These are phyloP conservation scores for Diabrotica virgifera DNA, from an alignment of 1,140 invertebrate species.

Conservation along the genomic window DNA sequence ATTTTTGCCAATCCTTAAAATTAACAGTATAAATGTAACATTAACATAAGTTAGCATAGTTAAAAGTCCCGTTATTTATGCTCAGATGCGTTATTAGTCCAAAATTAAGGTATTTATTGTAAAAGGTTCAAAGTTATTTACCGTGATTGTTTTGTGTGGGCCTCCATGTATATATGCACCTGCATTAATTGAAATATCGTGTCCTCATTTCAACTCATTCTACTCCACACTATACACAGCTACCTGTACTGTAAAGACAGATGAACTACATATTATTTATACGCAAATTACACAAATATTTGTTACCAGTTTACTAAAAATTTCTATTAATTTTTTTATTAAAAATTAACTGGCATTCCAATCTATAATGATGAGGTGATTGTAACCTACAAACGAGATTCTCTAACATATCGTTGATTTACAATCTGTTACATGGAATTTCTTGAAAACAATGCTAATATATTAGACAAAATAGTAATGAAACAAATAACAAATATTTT, in stretches of 20 bases:
- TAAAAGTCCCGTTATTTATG: no score
- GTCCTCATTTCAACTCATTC: slow-evolving; percentile 19
- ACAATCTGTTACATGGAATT: background rate
- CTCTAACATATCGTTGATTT: background rate
- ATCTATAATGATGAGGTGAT: background rate
- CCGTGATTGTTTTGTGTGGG: no score
- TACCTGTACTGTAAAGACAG: slow-evolving; percentile 4
- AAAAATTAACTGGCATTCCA: slow-evolving; percentile 1
- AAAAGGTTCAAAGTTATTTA: no score
- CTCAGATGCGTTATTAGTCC: no score
- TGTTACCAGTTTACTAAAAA: background rate
- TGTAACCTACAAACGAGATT: slow-evolving; percentile 1
- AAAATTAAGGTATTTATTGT: no score
- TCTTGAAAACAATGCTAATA: no score
- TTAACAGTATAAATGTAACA: no score
- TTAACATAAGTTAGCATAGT: no score
- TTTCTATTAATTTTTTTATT: background rate
- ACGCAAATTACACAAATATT: background rate
- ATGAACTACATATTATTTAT: slow-evolving; percentile 19
- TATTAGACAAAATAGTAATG: no score
- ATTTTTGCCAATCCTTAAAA: no score
- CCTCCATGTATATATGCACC: slow-evolving; percentile 10
- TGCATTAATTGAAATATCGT: slow-evolving; percentile 19
- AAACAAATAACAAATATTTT: no score
- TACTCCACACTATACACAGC: slow-evolving; percentile 9